These are phyloP conservation scores for Trisateles emortualis DNA, from an alignment of 2,888 invertebrate genomes.

Conservation along the genomic window DNA sequence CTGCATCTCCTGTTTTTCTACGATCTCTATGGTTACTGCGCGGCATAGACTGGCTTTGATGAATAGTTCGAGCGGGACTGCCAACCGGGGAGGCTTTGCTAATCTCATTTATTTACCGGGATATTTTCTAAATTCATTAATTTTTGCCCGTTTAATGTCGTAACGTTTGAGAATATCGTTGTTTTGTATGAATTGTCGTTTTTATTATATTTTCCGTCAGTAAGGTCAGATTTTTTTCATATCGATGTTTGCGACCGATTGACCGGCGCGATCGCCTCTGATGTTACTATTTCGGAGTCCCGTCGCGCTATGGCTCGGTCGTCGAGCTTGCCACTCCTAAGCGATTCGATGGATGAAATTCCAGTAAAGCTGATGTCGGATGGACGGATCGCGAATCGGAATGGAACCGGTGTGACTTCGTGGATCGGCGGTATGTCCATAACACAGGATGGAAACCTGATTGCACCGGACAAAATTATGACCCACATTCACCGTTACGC, in stretches of 20 bases:
- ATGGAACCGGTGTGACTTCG: constrained; percentile 76
- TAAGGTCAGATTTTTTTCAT: constrained; percentile 67
- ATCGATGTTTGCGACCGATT: constrained; percentile 67
- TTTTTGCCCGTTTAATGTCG: constrained; percentile 79
- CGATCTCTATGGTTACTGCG: constrained; percentile 88
- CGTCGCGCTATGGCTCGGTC: constrained; percentile 78
- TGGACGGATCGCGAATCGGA: constrained; percentile 79
- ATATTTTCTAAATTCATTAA: constrained; percentile 55
- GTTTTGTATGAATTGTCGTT: constrained; percentile 71
- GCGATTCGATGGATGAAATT: constrained; percentile 84
- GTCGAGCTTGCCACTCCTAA: constrained; percentile 76
- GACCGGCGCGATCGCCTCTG: constrained; percentile 76
- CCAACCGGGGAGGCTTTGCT: constrained; percentile 76
- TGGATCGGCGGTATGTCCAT: constrained; percentile 87
- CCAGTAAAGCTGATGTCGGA: constrained; percentile 86
- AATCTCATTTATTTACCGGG: constrained; percentile 59
- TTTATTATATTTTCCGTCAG: constrained; percentile 62
- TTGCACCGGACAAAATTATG: constrained; percentile 83
- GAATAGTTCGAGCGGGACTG: constrained; percentile 77
- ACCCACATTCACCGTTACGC: constrained; percentile 83
- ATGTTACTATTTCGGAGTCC: constrained; percentile 66
- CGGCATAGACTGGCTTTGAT: constrained; percentile 85
- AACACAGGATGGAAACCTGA: constrained; percentile 84
- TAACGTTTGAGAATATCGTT: constrained; percentile 76
- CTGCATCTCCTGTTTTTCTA: constrained; percentile 83